Base-by-base conservation (phyloP, 2,888 invertebrate species). In the Xestoiulus laeticollis region DNA sequence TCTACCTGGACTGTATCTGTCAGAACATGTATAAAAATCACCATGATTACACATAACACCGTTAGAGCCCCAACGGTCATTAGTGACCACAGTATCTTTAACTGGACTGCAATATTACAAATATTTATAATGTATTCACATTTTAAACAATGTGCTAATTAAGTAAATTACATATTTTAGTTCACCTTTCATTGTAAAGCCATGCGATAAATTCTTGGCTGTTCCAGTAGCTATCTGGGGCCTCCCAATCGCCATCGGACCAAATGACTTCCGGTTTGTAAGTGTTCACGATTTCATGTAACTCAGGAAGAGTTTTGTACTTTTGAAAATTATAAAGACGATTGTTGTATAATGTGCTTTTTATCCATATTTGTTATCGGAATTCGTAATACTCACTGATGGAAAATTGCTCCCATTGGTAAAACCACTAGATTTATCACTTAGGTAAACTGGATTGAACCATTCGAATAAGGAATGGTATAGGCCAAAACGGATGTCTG, bases 221-320 rank as follows among this genome's bases (percentile, higher is more conserved):
- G 89, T 94, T 94, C 97, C 97, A 98, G 90, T 98, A 98, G 0
- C 93, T 93, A 89, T 96, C 95, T 0, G 94, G 92, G 0, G 96
- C 96, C 91, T 97, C 98, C 97, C 98, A 98, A 90, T 98, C 98
- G 0, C 98, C 98, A 92, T 98, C 98, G 0, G 97, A 95, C 98
- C 98, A 98, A n/a, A 98, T 92, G 0, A 98, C 93, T 44, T 97
- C 96, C 0, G 94, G 94, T 84, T 92, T 89, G 89, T 94, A 94
- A 14, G 89, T 90, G n/a, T 92, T 90, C 19, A 93, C 92, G 16
- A 90, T 87, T 83, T 90, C 90, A 43, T 78, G 33, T 38, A 89
- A 84, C 53, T 89, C 89, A 32, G 89, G 89, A 48, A 89, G 82
- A 12, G 88, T 86, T 86, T 89, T 89, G 43, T 48, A 10, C 88